Base-by-base conservation (phyloP, 2,113 vertebrate species). In the Notiomystis cincta region DNA sequence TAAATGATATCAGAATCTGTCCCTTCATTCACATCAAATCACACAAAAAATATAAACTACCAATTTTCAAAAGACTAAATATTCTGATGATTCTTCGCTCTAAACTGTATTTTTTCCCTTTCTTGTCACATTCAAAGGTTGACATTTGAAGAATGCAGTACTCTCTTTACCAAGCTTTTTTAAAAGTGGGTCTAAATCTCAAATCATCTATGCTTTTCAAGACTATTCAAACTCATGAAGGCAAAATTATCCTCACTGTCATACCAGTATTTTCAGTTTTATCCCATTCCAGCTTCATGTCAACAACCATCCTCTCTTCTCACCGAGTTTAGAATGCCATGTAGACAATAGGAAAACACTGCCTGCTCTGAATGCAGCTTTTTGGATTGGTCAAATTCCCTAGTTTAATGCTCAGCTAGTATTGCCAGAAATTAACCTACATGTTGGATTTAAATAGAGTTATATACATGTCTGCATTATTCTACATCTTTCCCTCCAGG, bases 161-260 rank as follows among this genome's bases (percentile, higher is more conserved):
- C 70, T 96, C 58, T 90, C 81, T 94, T 95, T 76, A 88, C 66
- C 42, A 85, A 53, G 91, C 50, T 84, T 95, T 94, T 95, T 85
- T 12, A 77, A 94, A 91, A 89, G 73, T 80, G 38, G 89, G 62
- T 95, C 95, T 91, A 95, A 96, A 82, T 82, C 94, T 96, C 75
- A 96, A 90, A 87, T 93, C 90, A 92, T 83, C 91, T 95, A 21
- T 65, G 84, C 93, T 90, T 93, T 96, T 97, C 87, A 95, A 91
- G 84, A 94, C 95, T 95, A 94, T 95, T 96, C 94, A 95, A 94
- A 97, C 87, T 96, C 82, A 91, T 83, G 87, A 96, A 91, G 85
- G 73, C 91, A 96, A 95, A 96, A 96, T 95, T 95, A 97, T 96
- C 92, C 62, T 97, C 70, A 80, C 94, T 97, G 95, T 96, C 94